Conservation (phyloP, 2,797 vertebrate genomes). For the Pangasius djambal region DNA sequence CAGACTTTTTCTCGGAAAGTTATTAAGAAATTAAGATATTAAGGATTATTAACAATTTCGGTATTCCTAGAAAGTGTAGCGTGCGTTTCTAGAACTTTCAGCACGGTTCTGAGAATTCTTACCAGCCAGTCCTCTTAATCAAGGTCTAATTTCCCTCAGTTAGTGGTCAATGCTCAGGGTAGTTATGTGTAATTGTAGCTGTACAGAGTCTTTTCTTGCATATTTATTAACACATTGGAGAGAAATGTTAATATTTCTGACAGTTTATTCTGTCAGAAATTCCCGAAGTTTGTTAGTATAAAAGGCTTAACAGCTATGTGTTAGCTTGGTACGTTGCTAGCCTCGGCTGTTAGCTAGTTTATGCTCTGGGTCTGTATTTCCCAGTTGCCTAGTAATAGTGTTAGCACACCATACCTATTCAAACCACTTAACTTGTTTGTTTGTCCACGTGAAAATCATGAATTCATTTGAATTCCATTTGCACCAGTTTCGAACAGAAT, state of each 20-base stretch:
- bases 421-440: neutral
- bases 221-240: neutral
- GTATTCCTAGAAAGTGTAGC: neutral
- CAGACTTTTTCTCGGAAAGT: neutral
- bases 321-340: neutral
- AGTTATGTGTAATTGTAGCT: neutral
- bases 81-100: neutral
- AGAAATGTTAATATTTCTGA: neutral
- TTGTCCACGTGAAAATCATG: neutral
- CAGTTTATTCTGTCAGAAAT: neutral
- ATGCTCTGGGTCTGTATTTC: neutral
- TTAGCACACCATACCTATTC: neutral
- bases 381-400: neutral
- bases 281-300: neutral
- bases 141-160: neutral
- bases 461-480: slow-evolving; percentile 1
- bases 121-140: neutral
- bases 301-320: neutral
- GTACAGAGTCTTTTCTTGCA: neutral
- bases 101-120: neutral
- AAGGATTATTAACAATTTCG: neutral
- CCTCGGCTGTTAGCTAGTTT: neutral
- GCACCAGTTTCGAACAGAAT: neutral
- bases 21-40: neutral
- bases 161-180: neutral